Evolutionary conservation across 2,888 invertebrate genomes (phyloP), one percentile per base, ranked within the genome.

Genomic region (Drosophila engyochracea): DNA sequence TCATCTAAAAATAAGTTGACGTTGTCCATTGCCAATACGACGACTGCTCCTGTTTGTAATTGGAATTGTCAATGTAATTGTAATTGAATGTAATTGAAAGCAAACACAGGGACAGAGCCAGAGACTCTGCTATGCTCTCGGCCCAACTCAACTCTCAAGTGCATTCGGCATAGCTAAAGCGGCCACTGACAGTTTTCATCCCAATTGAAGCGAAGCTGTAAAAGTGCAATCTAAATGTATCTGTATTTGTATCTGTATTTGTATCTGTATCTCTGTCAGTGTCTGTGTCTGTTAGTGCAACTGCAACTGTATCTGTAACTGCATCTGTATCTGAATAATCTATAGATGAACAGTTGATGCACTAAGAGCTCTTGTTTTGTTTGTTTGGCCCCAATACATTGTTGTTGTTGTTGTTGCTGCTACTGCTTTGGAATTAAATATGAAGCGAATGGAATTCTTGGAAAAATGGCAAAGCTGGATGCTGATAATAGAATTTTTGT

Each of bases 61-160:
- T 25, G 35, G 3, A 33, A 52, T 31, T 73, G 51, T 22, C 51
- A 57, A 53, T 73, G 73, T 39, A 61, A 64, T 64, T 75, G 71
- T 71, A 84, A 74, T 87, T 79, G 88, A 84, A 64, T 81, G 68
- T 76, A 82, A 85, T 88, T 85, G 90, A 61, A 85, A 58, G 55
- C 65, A 84, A 71, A 57, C 39, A 39, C 30, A 28, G n/a, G 25
- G 54, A 28, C 65, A 37, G 51, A 66, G 35, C 2, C 30, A 30
- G 30, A 66, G 55, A 55, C 39, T 70, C 59, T 59, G 61, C 52
- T n/a, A 12, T 55, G 28, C 28, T 55, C 39, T 39, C 28, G 31
- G 25, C 25, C 25, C 47, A 25, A 4, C 47, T 25, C 70, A 76
- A 80, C 82, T 72, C 85, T 79, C 82, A 58, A 76, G 78, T 68